Evolutionary conservation across 2,888 invertebrate genomes (phyloP), one percentile per base, ranked within the genome.

Genomic region (Apodemia mormo): DNA sequence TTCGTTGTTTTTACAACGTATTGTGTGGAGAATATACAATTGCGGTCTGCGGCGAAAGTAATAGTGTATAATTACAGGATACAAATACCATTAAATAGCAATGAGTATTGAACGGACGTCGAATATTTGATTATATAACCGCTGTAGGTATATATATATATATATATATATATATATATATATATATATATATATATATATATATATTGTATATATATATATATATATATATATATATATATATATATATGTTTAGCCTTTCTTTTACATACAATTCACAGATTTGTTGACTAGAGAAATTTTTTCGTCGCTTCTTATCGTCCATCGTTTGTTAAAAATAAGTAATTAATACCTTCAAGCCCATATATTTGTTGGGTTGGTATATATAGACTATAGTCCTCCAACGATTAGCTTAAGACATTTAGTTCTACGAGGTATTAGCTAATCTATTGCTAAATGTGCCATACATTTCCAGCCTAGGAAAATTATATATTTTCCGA

Each of bases 21-120:
- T 68, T 68, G 68, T 40, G 65, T 52, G 68, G 49, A 65, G 65
- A 69, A 69, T 65, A 65, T 65, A 69, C 61, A 33, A 71, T 74
- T 74, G 71, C 72, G 71, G 69, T 73, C 70, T 65, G 72, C 67
- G 56, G 65, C 69, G 68, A 70, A 74, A 75, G 73, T 75, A 76
- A 76, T 74, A 72, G 72, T 71, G 72, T 69, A 70, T 76, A 76
- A 75, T 75, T 76, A 72, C 68, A 70, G 70, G 71, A 71, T 71
- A 71, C 67, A 70, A 70, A 71, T 74, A 64, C 66, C 72, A 70
- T 72, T 66, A 72, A 74, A 72, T 64, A 67, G 67, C 43, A 66
- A 68, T 72, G 67, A 61, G 70, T 72, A 56, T 66, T 72, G 72
- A 69, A 72, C 61, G 33, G 37, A 37, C 33, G 61, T 64, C 61